Base-by-base conservation (phyloP, 2,888 invertebrate species). In the Trypoxylon attenuatum region DNA sequence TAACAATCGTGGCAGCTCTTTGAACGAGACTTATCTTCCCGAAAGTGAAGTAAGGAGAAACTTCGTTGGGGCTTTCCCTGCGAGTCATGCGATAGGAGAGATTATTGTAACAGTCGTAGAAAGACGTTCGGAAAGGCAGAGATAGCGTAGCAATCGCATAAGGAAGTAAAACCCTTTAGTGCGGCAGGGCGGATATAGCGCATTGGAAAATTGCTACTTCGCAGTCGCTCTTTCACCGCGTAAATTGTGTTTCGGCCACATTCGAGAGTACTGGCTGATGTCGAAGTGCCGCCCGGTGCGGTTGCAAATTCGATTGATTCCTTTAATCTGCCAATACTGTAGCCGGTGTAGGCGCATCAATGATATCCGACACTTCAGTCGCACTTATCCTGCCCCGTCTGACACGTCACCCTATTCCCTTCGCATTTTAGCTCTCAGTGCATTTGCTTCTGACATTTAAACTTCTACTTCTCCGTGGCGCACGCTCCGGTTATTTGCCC, bases 171-270 rank as follows among this genome's bases (percentile, higher is more conserved):
- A 8, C 13, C 49, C 22, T 52, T 23, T 43, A 16, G 21, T 15
- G 18, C 6, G n/a, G 2, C 29, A 58, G 42, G 41, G 10, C 45
- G 39, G 50, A 53, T 33, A 57, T 47, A 60, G 47, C 21, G 10
- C 33, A 66, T 50, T 33, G 50, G 53, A 16, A 63, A 63, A 63
- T 63, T 66, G 53, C 46, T 63, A 57, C 54, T 25, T 53, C 50
- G 33, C 50, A 25, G 45, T 54, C 16, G n/a, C 38, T 63, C 51
- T 52, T 27, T 1, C 38, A 18, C 49, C 16, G 25, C 42, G 27
- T 50, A 54, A 54, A 54, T 54, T 38, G 47, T 38, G 16, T 49
- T 25, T 45, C 22, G 8, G 16, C 19, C 47, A 57, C 49, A 38
- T 49, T 10, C 41, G 42, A 61, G 49, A 27, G 27, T 25, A 21